phyloP scores from a whole-genome alignment of 2,888 invertebrate genomes.

The Andrena bucephala region DNA sequence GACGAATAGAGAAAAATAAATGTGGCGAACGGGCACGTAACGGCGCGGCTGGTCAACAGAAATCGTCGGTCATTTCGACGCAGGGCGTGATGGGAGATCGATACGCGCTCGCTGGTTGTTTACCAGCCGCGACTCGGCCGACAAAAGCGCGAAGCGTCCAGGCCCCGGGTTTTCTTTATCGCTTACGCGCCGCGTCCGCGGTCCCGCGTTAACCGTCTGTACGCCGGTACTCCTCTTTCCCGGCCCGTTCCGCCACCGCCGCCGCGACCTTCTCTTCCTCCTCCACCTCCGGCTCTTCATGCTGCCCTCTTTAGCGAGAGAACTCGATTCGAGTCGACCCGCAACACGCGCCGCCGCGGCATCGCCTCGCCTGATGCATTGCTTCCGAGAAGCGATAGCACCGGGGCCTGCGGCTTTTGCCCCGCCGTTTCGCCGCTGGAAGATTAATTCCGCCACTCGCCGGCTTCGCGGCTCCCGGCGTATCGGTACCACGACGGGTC shows the following conservation, averaged over 20 bases:
- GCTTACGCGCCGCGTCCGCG: conserved; percentile 7
- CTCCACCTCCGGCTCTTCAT: conserved; percentile 38
- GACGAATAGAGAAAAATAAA: not conserved
- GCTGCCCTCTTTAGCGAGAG: conserved; percentile 55
- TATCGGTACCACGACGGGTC: not conserved
- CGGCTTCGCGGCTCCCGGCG: not conserved
- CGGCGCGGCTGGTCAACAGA: conserved; percentile 33
- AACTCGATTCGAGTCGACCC: conserved; percentile 61
- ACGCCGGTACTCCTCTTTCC: conserved; percentile 8
- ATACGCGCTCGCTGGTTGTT: conserved; percentile 68
- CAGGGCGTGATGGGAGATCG: conserved; percentile 55
- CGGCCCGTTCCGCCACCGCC: conserved; percentile 30
- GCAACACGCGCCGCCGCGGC: conserved; percentile 63
- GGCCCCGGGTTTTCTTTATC: conserved; percentile 42
- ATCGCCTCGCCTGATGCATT: conserved; percentile 67
- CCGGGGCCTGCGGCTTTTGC: conserved; percentile 32
- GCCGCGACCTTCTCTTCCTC: conserved; percentile 35
- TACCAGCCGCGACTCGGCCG: conserved; percentile 45
- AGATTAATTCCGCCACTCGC: not conserved
- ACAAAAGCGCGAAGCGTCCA: conserved; percentile 32
- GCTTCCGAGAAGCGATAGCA: conserved; percentile 76
- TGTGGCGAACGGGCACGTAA: not conserved
- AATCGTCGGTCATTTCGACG: conserved; percentile 45
- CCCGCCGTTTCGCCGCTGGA: not conserved
- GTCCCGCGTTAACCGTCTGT: conserved; percentile 10